Evolutionary conservation across 2,888 invertebrate species (phyloP).

Genomic region (Phlogophora meticulosa): DNA sequence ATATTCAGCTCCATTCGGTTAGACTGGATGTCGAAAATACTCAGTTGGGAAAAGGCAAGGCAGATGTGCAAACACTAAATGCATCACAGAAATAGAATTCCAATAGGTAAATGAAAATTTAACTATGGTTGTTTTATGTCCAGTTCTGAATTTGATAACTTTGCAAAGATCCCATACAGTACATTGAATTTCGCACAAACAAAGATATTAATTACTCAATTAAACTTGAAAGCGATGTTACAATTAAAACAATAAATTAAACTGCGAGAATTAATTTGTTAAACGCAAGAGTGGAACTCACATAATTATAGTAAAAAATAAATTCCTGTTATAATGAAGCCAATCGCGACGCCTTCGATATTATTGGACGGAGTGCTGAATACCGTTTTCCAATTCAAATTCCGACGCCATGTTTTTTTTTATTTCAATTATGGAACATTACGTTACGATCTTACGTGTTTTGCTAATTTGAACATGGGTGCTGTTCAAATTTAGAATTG

Average conservation of each 20-base stretch:
- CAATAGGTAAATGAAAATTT: neutral
- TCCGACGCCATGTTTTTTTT: slow-evolving; percentile 22
- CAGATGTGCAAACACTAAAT: too few species aligned
- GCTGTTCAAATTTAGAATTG: neutral
- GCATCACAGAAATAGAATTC: too few species aligned
- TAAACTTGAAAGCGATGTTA: slow-evolving; percentile 7
- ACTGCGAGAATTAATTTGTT: slow-evolving; percentile 20
- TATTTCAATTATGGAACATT: slow-evolving; percentile 26
- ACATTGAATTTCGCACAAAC: neutral
- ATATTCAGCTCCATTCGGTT: too few species aligned
- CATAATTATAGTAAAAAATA: slow-evolving; percentile 41
- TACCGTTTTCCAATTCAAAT: slow-evolving; percentile 44
- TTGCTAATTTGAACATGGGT: neutral
- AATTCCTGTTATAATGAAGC: slow-evolving; percentile 23
- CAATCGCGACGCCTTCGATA: slow-evolving; percentile 33
- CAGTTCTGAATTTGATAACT: neutral
- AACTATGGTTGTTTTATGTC: neutral
- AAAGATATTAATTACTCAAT: slow-evolving; percentile 31
- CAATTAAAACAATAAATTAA: slow-evolving; percentile 34
- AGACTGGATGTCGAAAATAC: too few species aligned
- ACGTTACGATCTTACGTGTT: neutral
- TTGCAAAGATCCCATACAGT: neutral
- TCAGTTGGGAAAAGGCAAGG: too few species aligned
- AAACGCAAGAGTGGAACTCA: slow-evolving; percentile 19
- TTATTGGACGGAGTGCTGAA: slow-evolving; percentile 14